phyloP scores from a whole-genome alignment of 37 sponge, comb jelly and placozoan genomes.

The Cladorhizidae sp. region DNA sequence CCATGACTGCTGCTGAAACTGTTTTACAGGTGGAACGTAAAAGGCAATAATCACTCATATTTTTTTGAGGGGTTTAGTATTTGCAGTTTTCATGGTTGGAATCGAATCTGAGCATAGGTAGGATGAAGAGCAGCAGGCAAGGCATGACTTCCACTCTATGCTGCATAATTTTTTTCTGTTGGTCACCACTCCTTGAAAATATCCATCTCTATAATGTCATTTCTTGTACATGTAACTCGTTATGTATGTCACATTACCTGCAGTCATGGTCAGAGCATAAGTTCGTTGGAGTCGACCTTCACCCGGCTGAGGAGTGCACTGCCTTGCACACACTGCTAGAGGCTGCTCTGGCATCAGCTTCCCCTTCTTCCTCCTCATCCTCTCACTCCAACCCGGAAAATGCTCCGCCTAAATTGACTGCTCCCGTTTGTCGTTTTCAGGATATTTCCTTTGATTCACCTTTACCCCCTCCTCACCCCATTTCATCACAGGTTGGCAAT shows the following conservation, averaged over 20 bases:
- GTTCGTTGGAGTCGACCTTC: constrained; percentile 4
- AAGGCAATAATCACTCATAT: background rate
- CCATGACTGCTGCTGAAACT: constrained; percentile 8
- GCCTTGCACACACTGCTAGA: constrained; percentile 30
- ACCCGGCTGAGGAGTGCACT: constrained; percentile 13
- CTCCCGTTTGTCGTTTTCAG: background rate
- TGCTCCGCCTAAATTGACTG: background rate
- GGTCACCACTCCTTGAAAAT: too few relatives aligned
- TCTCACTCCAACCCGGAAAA: too few relatives aligned
- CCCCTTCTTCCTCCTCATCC: background rate
- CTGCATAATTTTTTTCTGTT: too few relatives aligned
- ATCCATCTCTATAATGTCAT: background rate
- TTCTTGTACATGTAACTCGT: background rate
- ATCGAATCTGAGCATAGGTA: too few relatives aligned
- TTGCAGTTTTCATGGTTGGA: background rate
- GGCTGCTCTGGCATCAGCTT: constrained; percentile 11
- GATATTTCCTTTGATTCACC: constrained; percentile 15
- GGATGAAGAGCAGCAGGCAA: too few relatives aligned
- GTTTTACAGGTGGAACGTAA: background rate
- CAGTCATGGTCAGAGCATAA: background rate
- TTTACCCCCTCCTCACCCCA: constrained; percentile 25
- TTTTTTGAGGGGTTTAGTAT: too few relatives aligned
- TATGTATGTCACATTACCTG: too few relatives aligned
- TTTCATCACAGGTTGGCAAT: constrained; percentile 23
- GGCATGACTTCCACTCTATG: too few relatives aligned